Conservation (phyloP, 2,797 vertebrate species). For the Graptemys geographica region DNA sequence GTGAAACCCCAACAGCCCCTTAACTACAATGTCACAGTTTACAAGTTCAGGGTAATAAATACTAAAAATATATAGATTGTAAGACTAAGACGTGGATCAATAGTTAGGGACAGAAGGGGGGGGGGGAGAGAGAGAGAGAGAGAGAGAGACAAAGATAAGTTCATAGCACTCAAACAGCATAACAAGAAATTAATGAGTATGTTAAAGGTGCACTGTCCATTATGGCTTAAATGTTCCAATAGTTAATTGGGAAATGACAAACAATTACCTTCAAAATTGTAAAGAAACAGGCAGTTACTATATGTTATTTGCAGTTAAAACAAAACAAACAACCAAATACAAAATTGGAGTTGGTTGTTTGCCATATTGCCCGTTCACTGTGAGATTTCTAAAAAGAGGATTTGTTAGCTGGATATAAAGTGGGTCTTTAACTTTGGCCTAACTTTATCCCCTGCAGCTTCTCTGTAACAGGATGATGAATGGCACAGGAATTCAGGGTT, state of each 20-base stretch:
- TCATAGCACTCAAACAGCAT: rapidly evolving
- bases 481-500: not conserved
- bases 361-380: not conserved
- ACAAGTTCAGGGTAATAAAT: not conserved
- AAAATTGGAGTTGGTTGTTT: not conserved
- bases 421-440: not conserved
- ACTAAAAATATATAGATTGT: not conserved
- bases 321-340: too few relatives aligned
- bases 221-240: not conserved
- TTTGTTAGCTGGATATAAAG: not conserved
- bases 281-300: rapidly evolving
- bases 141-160: not conserved
- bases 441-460: not conserved
- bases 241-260: rapidly evolving
- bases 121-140: not conserved
- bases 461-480: not conserved
- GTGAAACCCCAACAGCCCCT: rapidly evolving
- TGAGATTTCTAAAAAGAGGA: not conserved
- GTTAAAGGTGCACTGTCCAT: not conserved
- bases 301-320: not conserved
- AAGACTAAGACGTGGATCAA: not conserved
- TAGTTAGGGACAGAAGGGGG: not conserved
- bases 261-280: not conserved
- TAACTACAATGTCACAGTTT: not conserved
- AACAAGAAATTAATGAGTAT: not conserved